Conservation (phyloP, 2,888 invertebrate species). For the Dolichomitus sp. region DNA sequence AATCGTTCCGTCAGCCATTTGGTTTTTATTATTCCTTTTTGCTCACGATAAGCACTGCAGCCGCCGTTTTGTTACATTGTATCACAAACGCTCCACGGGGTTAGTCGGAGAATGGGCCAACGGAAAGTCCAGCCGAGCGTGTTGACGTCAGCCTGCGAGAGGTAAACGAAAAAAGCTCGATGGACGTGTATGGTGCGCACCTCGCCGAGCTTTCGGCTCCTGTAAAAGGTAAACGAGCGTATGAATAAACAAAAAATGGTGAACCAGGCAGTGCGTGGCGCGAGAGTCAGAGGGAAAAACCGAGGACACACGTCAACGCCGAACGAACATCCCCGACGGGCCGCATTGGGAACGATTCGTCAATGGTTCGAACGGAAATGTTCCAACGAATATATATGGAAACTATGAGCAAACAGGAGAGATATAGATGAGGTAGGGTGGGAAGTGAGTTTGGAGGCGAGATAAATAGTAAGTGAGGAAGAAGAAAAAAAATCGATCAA, state of each 20-base stretch:
- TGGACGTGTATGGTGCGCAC: conserved; percentile 16
- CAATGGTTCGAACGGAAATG: conserved; percentile 48
- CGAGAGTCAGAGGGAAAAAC: conserved; percentile 12
- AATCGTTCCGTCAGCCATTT: neutral
- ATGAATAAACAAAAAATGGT: conserved; percentile 63
- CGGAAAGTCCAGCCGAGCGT: conserved; percentile 28
- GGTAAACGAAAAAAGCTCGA: conserved; percentile 39
- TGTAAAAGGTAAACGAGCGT: conserved; percentile 58
- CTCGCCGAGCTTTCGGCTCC: conserved; percentile 34
- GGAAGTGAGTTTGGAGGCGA: conserved; percentile 30
- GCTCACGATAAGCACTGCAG: neutral
- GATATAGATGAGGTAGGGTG: conserved; percentile 18
- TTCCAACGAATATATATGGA: conserved; percentile 26
- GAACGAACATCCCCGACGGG: conserved; percentile 37
- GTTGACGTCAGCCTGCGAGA: conserved; percentile 26
- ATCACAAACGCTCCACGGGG: conserved; percentile 21
- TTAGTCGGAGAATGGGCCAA: conserved; percentile 3
- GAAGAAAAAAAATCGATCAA: conserved; percentile 51
- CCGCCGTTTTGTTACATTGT: neutral
- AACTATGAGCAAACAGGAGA: conserved; percentile 14
- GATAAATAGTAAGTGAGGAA: conserved; percentile 3
- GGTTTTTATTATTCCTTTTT: conserved; percentile 10
- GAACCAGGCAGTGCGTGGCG: conserved; percentile 23
- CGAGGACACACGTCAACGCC: conserved; percentile 30
- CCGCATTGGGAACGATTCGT: conserved; percentile 43